Evolutionary conservation across 2,888 invertebrate genomes (phyloP), one percentile per base, ranked within the genome.

Genomic region (Liodrosophila aerea): DNA sequence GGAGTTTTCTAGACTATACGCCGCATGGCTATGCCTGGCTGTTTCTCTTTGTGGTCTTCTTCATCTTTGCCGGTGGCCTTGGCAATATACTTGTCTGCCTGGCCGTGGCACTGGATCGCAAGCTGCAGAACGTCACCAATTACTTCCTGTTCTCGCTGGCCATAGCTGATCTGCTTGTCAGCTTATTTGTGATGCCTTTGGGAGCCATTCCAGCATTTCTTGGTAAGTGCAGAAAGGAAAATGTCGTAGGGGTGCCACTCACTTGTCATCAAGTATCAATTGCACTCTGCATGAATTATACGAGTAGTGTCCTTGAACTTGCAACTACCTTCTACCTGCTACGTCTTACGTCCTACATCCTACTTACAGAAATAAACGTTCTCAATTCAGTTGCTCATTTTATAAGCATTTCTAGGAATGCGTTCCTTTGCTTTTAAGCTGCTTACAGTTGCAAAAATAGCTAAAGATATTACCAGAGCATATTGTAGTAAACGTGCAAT

Each of bases 81-180:
- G 98, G 98, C 13, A 98, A 98, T 90, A 94, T 97, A 73, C 91
- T 98, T 62, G 98, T 98, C 77, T 98, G 98, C 90, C 91, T 98
- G 85, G 98, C 98, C 0, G 97, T 98, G 76, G 94, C 95, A 64
- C 91, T 97, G 87, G 98, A 98, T 91, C 93, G 95, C 64, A 92
- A 95, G 81, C 91, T 98, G 64, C 98, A 98, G 91, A 98, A 97
- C 90, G 96, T 97, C 71, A 98, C 98, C 68, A 98, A 98, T 91
- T 98, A 98, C 91, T 98, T 98, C 90, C 92, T 98, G 65, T 92
- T 98, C 82, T 98, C 98, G 15, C 91, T 98, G 88, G 97, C 98
- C 39, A 95, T 98, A 51, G 98, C 98, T 49, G 98, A 98, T 91
- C 92, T 98, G 58, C 92, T 98, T 65, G 98, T 98, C 87, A 97